A percentile compares a stretch with the other conserved stretches of the same genome.
Evolutionary conservation across 2,888 invertebrate genomes (phyloP).

Genomic region (Epsilonema sp.): DNA sequence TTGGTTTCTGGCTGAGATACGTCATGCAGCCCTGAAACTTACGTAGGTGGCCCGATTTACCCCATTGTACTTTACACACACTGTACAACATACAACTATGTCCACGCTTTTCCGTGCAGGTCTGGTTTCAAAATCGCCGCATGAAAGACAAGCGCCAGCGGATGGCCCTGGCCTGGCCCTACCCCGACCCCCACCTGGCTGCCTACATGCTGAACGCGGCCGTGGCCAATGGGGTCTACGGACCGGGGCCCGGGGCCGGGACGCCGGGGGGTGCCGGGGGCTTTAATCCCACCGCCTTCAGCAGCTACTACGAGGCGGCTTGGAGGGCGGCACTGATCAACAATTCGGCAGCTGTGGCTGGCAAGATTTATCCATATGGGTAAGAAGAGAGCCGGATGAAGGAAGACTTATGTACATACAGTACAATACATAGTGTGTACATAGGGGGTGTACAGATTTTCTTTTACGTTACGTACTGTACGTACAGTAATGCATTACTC

Average conservation of each 20-base stretch:
- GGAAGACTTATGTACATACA: too few species aligned
- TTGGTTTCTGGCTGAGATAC: too few species aligned
- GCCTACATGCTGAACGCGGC: slow-evolving; percentile 69
- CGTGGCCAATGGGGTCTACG: slow-evolving; percentile 38
- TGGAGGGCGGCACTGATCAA: slow-evolving; percentile 2
- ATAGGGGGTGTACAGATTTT: too few species aligned
- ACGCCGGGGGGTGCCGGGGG: background rate
- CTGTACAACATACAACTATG: too few species aligned
- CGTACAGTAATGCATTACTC: too few species aligned
- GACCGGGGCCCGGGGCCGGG: background rate
- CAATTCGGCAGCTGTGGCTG: background rate
- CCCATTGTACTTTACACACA: too few species aligned
- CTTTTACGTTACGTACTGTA: too few species aligned
- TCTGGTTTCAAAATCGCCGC: slow-evolving; percentile 90
- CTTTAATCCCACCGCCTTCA: background rate
- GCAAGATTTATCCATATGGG: background rate
- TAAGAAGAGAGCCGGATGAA: too few species aligned
- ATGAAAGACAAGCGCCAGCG: slow-evolving; percentile 95
- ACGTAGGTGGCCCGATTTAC: too few species aligned
- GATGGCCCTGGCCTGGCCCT: slow-evolving; percentile 82
- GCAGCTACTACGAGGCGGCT: slow-evolving; percentile 3
- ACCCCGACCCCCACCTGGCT: slow-evolving; percentile 76
- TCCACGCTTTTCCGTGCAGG: slow-evolving; percentile 45
- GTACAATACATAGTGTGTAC: too few species aligned
- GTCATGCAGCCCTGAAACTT: too few species aligned